Conservation (phyloP, 2,113 vertebrate genomes). For the Aix galericulata region DNA sequence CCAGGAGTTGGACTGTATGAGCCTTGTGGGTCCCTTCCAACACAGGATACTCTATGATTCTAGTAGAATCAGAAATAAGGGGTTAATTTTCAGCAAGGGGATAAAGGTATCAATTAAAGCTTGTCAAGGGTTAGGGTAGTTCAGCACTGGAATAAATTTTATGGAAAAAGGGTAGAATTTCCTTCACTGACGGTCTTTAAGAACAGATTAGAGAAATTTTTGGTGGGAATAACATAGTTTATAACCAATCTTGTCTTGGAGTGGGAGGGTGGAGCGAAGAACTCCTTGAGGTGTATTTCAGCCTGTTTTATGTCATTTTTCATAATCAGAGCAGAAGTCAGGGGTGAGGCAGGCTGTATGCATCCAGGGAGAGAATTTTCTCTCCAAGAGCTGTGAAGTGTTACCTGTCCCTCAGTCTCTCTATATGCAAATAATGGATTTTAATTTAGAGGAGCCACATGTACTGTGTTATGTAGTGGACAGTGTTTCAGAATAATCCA, state of each 20-base stretch:
- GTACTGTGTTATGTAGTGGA: conserved; percentile 24
- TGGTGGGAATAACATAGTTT: background rate
- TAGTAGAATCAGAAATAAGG: background rate
- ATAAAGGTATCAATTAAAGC: background rate
- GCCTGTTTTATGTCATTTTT: background rate
- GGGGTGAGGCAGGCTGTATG: background rate
- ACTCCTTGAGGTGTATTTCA: background rate
- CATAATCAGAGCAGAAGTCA: background rate
- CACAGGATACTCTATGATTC: background rate
- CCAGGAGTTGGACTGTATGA: background rate
- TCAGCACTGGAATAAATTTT: background rate
- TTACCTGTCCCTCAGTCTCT: conserved; percentile 15
- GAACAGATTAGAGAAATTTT: background rate
- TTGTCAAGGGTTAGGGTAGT: background rate
- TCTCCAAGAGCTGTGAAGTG: conserved; percentile 33
- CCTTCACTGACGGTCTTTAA: background rate
- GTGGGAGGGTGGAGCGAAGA: background rate
- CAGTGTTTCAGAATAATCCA: conserved; percentile 60
- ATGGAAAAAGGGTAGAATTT: background rate
- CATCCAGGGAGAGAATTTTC: conserved; percentile 15
- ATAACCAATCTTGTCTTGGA: background rate
- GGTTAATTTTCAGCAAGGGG: background rate
- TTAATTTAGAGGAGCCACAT: conserved; percentile 61
- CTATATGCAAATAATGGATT: conserved; percentile 47
- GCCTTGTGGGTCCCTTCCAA: background rate